Base-by-base conservation (phyloP, 2,113 vertebrate species). In the zebrafish (Danio rerio) region DNA sequence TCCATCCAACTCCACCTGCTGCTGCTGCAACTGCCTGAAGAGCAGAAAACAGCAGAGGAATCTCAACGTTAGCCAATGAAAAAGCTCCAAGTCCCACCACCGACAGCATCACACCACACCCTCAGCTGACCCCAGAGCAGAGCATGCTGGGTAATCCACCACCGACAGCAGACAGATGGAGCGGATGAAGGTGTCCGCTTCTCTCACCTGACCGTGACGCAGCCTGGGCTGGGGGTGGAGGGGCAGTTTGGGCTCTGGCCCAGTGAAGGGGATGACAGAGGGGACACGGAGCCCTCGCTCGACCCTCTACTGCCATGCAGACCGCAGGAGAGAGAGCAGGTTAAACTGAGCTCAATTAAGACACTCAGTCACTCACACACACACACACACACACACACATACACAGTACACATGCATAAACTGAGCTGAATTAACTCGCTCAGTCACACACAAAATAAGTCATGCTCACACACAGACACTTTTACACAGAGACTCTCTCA, bases 1-100 rank as follows among this genome's bases (percentile, higher is more conserved):
- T 85, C 95, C 94, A 12, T 97, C 97, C 63, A 97, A 83, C 75
- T 98, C 97, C 0, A 95, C 81, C 86, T 96, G 96, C 71, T 96
- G 96, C 0, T 95, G 95, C 81, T 96, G 97, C 4, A 93, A 81
- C 85, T 94, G 94, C 86, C 93, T 94, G 18, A 5, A 56, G n/a
- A 5, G 75, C 21, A 72, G 12, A 81, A 13, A 40, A 80, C 7
- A 12, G 42, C 7, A 40, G 65, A 80, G 7, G 49, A 52, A 52
- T 52, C 49, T 11, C 31, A 31, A 31, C 31, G 31, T 31, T 52
- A 11, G 7, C 11, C 49, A 52, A 9, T 11, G 11, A 11, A 52
- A 52, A 52, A 2, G 7, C 49, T 9, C 49, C 49, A 3, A 78
- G n/a, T 49, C 79, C 82, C 82, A 16, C 79, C 85, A 86, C 85